These are phyloP conservation scores for Melitaea cinxia DNA, from an alignment of 1,140 invertebrate genomes.

Conservation along the genomic window DNA sequence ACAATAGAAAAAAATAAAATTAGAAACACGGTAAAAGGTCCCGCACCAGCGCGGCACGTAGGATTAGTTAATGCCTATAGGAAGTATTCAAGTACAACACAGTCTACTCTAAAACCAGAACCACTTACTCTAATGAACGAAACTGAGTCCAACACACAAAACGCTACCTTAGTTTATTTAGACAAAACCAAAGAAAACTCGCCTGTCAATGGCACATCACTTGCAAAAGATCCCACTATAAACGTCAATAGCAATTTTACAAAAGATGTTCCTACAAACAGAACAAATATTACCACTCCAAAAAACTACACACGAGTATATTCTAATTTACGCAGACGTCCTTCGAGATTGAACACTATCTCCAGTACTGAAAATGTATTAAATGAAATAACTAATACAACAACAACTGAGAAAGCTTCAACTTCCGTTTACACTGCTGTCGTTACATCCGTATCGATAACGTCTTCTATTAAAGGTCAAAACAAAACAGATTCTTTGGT, in stretches of 20 bases:
- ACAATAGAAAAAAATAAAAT: constrained; percentile 81
- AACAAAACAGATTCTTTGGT: constrained; percentile 64
- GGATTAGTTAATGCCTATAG: constrained; percentile 77
- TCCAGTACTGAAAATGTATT: constrained; percentile 59
- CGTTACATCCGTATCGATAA: constrained; percentile 80
- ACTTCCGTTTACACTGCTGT: constrained; percentile 80
- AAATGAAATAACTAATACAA: constrained; percentile 46
- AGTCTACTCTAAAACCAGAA: constrained; percentile 54
- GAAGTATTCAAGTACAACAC: constrained; percentile 67
- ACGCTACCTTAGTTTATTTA: constrained; percentile 47
- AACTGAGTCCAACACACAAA: constrained; percentile 56
- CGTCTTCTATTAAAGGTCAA: constrained; percentile 75
- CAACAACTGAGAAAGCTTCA: constrained; percentile 69
- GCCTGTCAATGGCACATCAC: constrained; percentile 36
- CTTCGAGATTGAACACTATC: constrained; percentile 56
- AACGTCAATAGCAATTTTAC: constrained; percentile 37
- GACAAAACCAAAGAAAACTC: constrained; percentile 51
- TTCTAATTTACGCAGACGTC: constrained; percentile 63
- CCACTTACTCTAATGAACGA: constrained; percentile 53
- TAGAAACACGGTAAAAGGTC: constrained; percentile 76
- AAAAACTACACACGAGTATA: constrained; percentile 69
- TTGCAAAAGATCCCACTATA: constrained; percentile 36
- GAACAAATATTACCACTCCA: constrained; percentile 46
- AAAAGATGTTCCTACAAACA: constrained; percentile 45
- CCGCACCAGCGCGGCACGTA: constrained; percentile 69